Evolutionary conservation across 2,797 vertebrate genomes (phyloP).

Genomic region (Gambelia wislizenii): DNA sequence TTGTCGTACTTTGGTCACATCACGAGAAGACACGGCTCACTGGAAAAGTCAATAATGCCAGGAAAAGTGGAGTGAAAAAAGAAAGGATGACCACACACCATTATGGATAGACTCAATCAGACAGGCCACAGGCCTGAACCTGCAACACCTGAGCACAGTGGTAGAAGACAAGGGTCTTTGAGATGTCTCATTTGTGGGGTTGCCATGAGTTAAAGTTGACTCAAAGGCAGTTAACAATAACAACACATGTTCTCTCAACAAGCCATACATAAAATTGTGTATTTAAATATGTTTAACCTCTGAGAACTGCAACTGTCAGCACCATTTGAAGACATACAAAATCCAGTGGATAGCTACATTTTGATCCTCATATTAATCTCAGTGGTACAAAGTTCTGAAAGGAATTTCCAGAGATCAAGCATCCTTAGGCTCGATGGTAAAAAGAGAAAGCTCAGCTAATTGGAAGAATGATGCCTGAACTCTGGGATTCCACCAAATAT

Average conservation of each 20-base stretch:
- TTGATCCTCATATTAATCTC: background rate
- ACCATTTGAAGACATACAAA: background rate
- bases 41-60: too few species aligned
- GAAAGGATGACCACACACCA: too few species aligned
- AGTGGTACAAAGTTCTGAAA: background rate
- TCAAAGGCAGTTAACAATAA: too few species aligned
- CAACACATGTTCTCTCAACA: background rate
- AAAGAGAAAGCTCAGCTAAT: background rate
- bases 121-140: too few species aligned
- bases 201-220: too few species aligned
- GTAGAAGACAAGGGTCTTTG: too few species aligned
- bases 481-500: conserved; percentile 13
- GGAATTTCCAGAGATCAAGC: background rate
- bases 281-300: conserved; percentile 1
- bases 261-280: background rate
- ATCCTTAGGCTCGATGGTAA: background rate
- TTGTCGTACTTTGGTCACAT: too few species aligned
- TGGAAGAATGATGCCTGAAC: background rate
- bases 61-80: too few species aligned
- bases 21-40: too few species aligned
- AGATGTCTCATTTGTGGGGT: too few species aligned
- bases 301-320: background rate
- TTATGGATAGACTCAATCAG: too few species aligned
- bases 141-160: too few species aligned
- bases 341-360: background rate